phyloP scores from a whole-genome alignment of 1,140 invertebrate species.

The Vollenhovia emeryi region DNA sequence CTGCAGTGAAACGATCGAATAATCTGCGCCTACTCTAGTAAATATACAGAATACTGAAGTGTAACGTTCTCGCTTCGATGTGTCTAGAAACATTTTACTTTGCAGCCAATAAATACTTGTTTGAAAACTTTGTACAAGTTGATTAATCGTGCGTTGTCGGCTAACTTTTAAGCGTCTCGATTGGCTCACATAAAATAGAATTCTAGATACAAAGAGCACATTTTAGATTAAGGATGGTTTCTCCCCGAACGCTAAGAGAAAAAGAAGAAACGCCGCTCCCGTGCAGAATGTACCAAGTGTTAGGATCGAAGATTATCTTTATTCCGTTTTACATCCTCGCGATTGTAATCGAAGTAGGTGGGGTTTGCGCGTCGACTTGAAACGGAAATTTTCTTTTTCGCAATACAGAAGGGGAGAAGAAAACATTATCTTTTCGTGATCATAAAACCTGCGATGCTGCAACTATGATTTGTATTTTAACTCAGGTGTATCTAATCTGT shows the following conservation, averaged over 20 bases:
- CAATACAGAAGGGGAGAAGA: slow-evolving; percentile 13
- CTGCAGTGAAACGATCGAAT: not conserved
- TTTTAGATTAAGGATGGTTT: not conserved
- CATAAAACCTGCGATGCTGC: slow-evolving; percentile 46
- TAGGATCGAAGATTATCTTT: slow-evolving; percentile 20
- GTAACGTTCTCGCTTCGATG: not conserved
- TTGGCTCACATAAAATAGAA: no score
- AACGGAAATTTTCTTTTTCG: not conserved
- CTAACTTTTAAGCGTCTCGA: no score
- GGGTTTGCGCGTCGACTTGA: not conserved
- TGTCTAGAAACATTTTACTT: no score
- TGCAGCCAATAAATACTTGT: no score
- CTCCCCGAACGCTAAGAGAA: slow-evolving; percentile 1
- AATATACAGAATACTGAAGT: slow-evolving; percentile 43
- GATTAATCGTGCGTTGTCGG: no score
- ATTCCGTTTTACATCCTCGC: slow-evolving; percentile 12
- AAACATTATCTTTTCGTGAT: not conserved
- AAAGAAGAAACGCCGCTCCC: not conserved
- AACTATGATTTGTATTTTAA: slow-evolving; percentile 33
- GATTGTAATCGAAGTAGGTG: slow-evolving; percentile 15
- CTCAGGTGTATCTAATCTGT: slow-evolving; percentile 37
- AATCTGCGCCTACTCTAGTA: not conserved
- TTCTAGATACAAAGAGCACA: no score
- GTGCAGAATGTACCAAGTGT: not conserved
- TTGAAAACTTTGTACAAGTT: no score